phyloP scores from a whole-genome alignment of 2,113 vertebrate genomes.

The Oenanthe melanoleuca region DNA sequence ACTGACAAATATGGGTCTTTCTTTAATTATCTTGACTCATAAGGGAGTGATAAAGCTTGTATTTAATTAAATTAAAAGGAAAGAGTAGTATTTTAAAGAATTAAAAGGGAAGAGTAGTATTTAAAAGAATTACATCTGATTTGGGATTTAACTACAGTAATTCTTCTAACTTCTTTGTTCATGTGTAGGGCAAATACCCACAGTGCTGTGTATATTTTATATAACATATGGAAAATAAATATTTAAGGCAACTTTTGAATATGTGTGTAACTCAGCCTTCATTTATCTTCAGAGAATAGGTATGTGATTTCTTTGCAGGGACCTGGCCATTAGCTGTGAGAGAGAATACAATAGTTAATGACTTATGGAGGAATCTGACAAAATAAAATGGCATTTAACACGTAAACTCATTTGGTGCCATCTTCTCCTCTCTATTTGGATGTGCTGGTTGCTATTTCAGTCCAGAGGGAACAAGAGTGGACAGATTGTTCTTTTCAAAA shows the following conservation, averaged over 20 bases:
- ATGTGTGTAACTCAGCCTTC: not conserved
- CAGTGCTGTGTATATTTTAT: not conserved
- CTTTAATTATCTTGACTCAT: conserved; percentile 48
- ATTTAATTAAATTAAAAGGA: conserved; percentile 46
- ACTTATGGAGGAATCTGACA: not conserved
- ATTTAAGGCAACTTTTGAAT: not conserved
- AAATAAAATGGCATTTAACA: conserved; percentile 18
- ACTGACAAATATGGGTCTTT: conserved; percentile 26
- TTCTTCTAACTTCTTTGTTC: not conserved
- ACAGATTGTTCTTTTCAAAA: conserved; percentile 25
- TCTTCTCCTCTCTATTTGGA: not conserved
- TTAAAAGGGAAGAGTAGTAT: not conserved
- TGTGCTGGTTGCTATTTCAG: not conserved
- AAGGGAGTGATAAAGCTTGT: not conserved
- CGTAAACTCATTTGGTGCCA: not conserved
- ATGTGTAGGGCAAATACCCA: not conserved
- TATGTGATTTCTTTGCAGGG: not conserved
- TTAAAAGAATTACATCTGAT: not conserved
- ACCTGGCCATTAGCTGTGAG: not conserved
- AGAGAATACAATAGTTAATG: not conserved
- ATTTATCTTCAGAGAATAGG: not conserved
- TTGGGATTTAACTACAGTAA: not conserved
- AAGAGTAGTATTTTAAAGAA: not conserved
- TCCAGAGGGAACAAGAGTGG: not conserved
- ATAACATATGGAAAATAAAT: not conserved